Conservation (phyloP, 2,113 vertebrate species). For the Nycticebus coucang region DNA sequence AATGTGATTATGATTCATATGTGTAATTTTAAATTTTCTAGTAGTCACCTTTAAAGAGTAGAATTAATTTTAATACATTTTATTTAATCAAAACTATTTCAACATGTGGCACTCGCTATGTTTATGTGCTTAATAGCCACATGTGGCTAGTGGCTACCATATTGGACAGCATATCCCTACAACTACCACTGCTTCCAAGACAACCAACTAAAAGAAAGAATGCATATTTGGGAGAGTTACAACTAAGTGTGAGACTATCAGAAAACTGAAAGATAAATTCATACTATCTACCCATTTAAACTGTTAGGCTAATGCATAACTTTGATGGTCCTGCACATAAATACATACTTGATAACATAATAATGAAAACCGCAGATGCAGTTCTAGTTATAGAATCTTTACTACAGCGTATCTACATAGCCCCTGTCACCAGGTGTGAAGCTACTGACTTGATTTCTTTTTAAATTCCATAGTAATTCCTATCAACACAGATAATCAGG, state of each 20-base stretch:
- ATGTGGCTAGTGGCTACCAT: not conserved
- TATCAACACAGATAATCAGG: conserved; percentile 57
- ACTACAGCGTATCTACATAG: not conserved
- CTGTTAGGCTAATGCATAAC: not conserved
- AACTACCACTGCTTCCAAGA: not conserved
- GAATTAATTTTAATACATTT: not conserved
- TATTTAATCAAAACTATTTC: not conserved
- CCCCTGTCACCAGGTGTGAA: not conserved
- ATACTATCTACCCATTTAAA: not conserved
- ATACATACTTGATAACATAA: not conserved
- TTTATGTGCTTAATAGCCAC: not conserved
- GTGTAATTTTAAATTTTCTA: not conserved
- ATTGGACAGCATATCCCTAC: not conserved
- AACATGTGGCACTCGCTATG: not conserved
- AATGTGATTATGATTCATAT: not conserved
- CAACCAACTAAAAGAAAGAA: not conserved
- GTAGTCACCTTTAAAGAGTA: not conserved
- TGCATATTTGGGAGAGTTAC: not conserved
- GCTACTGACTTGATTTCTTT: not conserved
- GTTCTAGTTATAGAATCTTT: not conserved
- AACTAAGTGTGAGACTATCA: not conserved
- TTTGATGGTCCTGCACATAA: not conserved
- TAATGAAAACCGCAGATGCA: not conserved
- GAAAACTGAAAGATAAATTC: not conserved
- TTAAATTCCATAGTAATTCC: not conserved